phyloP scores from a whole-genome alignment of 2,888 invertebrate genomes.

The Oegoconia quadripuncta region DNA sequence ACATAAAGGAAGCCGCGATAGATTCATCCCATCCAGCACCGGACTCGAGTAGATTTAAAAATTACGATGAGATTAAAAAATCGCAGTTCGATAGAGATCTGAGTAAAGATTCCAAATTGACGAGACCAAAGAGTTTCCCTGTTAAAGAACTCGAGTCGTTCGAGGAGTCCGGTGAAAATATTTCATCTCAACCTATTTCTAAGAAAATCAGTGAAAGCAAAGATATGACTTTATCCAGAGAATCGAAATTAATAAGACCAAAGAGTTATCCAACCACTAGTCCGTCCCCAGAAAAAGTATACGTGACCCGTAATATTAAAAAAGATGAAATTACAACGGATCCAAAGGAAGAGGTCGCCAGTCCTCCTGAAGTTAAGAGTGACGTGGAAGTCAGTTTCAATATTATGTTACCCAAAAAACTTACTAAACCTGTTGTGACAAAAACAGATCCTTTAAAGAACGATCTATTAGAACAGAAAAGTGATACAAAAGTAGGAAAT shows the following conservation, averaged over 20 bases:
- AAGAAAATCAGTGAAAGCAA: slow-evolving; percentile 37
- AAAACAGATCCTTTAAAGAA: slow-evolving; percentile 37
- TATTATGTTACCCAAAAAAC: slow-evolving; percentile 63
- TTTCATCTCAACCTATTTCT: slow-evolving; percentile 31
- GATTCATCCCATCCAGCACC: slow-evolving; percentile 38
- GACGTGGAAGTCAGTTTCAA: slow-evolving; percentile 71
- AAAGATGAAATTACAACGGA: slow-evolving; percentile 42
- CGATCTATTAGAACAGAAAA: slow-evolving; percentile 26
- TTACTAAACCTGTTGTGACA: slow-evolving; percentile 28
- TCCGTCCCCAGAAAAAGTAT: slow-evolving; percentile 64
- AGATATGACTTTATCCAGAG: slow-evolving; percentile 41
- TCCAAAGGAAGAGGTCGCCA: slow-evolving; percentile 31
- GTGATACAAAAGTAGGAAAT: slow-evolving; percentile 26
- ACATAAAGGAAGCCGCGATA: slow-evolving; percentile 63
- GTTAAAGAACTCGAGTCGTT: slow-evolving; percentile 56
- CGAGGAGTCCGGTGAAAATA: slow-evolving; percentile 41
- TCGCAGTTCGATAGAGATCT: slow-evolving; percentile 39
- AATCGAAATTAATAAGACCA: slow-evolving; percentile 75
- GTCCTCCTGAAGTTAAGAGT: slow-evolving; percentile 40
- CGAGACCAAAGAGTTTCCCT: slow-evolving; percentile 81
- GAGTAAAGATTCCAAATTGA: slow-evolving; percentile 63
- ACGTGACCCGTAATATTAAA: slow-evolving; percentile 41
- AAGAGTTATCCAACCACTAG: slow-evolving; percentile 80
- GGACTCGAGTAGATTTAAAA: slow-evolving; percentile 28
- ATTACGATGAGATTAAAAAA: slow-evolving; percentile 30